These are phyloP conservation scores for Drosophila birchii DNA, from an alignment of 2,888 invertebrate species.

Conservation along the genomic window DNA sequence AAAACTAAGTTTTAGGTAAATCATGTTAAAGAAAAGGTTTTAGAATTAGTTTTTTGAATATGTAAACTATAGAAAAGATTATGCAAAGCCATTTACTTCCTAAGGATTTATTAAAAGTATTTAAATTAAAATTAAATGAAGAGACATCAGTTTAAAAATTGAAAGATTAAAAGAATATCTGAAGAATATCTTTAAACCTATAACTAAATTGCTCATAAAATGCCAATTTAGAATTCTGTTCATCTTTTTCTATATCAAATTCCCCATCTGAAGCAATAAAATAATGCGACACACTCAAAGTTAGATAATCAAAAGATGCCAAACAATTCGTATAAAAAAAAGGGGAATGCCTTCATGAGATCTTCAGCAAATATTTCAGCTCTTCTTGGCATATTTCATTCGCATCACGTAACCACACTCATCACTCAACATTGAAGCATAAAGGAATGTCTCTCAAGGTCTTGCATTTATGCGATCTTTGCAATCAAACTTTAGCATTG, in stretches of 20 bases:
- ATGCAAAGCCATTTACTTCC: not conserved
- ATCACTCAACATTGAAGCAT: constrained; percentile 33
- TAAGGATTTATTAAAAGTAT: not conserved
- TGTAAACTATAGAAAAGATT: not conserved
- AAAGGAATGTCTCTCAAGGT: constrained; percentile 16
- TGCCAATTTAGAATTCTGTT: not conserved
- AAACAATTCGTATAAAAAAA: constrained; percentile 1
- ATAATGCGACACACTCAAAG: constrained; percentile 14
- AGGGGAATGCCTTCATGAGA: not conserved
- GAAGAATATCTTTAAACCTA: too few relatives aligned
- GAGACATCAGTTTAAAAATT: too few relatives aligned
- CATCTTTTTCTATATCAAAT: not conserved
- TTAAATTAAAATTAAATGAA: not conserved
- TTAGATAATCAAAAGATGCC: constrained; percentile 17
- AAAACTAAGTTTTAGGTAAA: not conserved
- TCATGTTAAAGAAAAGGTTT: not conserved
- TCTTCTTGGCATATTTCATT: constrained; percentile 12
- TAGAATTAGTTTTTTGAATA: not conserved
- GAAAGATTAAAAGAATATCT: not conserved
- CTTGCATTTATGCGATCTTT: constrained; percentile 9
- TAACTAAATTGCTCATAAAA: not conserved
- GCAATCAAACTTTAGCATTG: constrained; percentile 31
- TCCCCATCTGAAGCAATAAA: constrained; percentile 10
- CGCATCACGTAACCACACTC: constrained; percentile 35
- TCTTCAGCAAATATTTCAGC: not conserved